Evolutionary conservation across 2,888 invertebrate genomes (phyloP), one percentile per base, ranked within the genome.

Genomic region (Drosophila paranaensis): DNA sequence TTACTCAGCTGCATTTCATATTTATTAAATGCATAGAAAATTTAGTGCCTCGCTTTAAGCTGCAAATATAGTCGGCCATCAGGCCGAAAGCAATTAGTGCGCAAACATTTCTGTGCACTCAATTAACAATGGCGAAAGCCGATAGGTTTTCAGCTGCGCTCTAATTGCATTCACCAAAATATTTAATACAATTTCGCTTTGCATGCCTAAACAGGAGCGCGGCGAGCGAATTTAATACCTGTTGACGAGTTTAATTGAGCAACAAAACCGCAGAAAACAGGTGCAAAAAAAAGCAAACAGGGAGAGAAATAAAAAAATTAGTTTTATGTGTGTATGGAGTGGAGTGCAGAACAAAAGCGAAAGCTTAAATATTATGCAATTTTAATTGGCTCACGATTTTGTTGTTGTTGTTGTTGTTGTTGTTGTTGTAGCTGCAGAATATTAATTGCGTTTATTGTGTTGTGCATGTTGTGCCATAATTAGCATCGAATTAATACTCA

Each of bases 401-500:
- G 20, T 61, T 20, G 20, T 20, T 20, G 45, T 37, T 37, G 42
- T 50, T 48, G 40, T 48, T 64, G 71, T 57, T 62, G 65, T 61
- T 64, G 51, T 33, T 56, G 58, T 39, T 61, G 63, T 27, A 48
- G 72, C 33, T 56, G 66, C 53, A 67, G 60, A 62, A 74, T 76
- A 81, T 72, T 84, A 79, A 87, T 87, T 87, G 72, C 73, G 71
- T 71, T 82, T 73, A 88, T 86, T 83, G 83, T 88, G 83, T 88
- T 88, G 77, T 57, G 57, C 68, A 61, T 83, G 67, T 79, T 79
- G 54, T 71, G 58, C 71, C 65, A 70, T 87, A 89, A 86, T 86
- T 81, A 84, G 89, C 77, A 75, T 81, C 66, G 72, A 79, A 81
- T 89, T 89, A 89, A 86, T 84, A 72, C 83, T 66, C 85, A 74